Base-by-base conservation (phyloP, 23 tunicate genomes). In the Diplosoma virens region DNA sequence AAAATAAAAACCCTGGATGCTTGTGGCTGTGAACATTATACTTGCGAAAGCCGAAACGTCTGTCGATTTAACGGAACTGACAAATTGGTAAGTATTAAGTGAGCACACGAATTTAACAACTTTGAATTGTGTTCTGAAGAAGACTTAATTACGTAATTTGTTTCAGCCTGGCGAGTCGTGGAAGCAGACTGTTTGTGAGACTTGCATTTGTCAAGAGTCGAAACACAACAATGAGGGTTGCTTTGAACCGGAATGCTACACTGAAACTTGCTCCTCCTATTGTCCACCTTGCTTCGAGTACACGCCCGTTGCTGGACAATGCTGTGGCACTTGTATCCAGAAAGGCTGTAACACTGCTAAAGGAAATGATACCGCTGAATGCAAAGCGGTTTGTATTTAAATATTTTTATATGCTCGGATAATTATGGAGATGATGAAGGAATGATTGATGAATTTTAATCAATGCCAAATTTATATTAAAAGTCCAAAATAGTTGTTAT, bases 21-120 rank as follows among this genome's bases (percentile, higher is more conserved):
- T 24, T 92, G 97, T 75, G 92, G 82, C 9, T 92, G 97, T 32
- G 16, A 34, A 22, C 79, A 81, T 37, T 80, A 67, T 37, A 46
- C 75, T 16, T 92, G 97, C 56, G 83, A 76, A 28, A 61, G 30
- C 37, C 81, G 58, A 69, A 81, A 78, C 23, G 92, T 92, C 23
- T 92, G 97, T 77, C 61, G 81, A 27, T 56, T 66, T 35, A 92
- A 92, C 50, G 92, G 92, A 35, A 92, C 97, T 2, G 82, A 79
- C 34, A 54, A 84, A 25, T 58, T 71, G 58, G 97, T 90, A 56
- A 88, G 80, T 67, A 25, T 14, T 9, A 9, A 41, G 14, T 41
- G 14, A 41, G 9, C 14, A 7, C 9, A 41, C 11, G 50, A 41
- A 41, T 41, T 9, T 41, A 41, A 41, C 11, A 9, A 41, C 50